Percentiles rank a stretch among this genome's conserved stretches.
phyloP scores from a whole-genome alignment of 2,888 invertebrate genomes.

The Esperia sulphurella region DNA sequence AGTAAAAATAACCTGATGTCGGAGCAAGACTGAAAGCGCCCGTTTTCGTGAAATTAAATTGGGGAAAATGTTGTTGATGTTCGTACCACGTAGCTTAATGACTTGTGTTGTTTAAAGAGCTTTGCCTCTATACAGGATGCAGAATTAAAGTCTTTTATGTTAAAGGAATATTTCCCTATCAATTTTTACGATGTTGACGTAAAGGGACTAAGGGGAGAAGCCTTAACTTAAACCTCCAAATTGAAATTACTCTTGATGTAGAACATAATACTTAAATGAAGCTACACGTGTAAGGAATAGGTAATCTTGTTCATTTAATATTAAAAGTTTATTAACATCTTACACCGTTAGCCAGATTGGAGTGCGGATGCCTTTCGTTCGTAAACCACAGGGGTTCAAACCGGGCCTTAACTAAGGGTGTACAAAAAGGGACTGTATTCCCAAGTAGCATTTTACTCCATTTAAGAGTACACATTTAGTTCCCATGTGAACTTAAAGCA shows the following conservation, averaged over 20 bases:
- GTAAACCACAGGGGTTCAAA: too few species aligned
- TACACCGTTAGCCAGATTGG: too few species aligned
- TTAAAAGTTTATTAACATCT: too few species aligned
- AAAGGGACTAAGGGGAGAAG: neutral
- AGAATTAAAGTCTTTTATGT: constrained; percentile 2
- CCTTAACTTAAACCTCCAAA: neutral
- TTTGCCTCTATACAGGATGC: constrained; percentile 2
- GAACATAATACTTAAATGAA: neutral
- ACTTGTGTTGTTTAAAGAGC: constrained; percentile 35
- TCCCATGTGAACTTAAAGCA: too few species aligned
- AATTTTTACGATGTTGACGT: constrained; percentile 3
- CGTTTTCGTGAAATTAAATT: constrained; percentile 49
- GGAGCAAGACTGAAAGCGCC: constrained; percentile 31
- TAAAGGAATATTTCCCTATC: constrained; percentile 4
- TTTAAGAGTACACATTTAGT: too few species aligned
- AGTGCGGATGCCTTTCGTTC: too few species aligned
- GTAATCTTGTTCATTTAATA: too few species aligned
- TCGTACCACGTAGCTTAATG: constrained; percentile 29
- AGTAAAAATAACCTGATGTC: constrained; percentile 50
- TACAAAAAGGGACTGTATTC: too few species aligned
- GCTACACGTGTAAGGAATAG: too few species aligned
- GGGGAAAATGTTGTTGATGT: constrained; percentile 32
- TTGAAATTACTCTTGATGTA: neutral
- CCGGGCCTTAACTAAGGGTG: too few species aligned
- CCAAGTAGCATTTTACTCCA: too few species aligned